Evolutionary conservation across 2,888 invertebrate species (phyloP), one percentile per base, ranked within the genome.

Genomic region (Campoplex nolae): DNA sequence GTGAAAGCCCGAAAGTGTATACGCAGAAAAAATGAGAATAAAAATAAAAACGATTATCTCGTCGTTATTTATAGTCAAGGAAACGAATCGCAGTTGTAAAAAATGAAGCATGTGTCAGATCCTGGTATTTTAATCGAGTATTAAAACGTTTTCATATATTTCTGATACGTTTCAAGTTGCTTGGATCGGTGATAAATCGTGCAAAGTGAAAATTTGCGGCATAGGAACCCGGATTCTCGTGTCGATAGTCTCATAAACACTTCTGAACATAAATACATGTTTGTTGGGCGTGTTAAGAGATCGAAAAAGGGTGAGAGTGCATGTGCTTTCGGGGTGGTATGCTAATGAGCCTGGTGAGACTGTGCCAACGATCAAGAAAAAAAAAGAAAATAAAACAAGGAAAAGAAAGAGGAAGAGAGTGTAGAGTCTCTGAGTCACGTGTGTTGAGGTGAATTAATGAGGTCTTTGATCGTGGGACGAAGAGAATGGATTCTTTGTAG

Each of bases 371-470:
- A 54, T 13, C 23, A 51, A 67, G 67, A 77, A 73, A 73, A 54
- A 65, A 0, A 38, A 32, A 71, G 6, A 35, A 38, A 51, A 38
- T 6, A 38, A 4, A 38, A 3, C 3, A 38, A 38, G 1, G 4
- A 38, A 38, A 38, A 38, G 38, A 54, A 2, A 35, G 38, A 38
- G 38, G 9, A n/a, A 54, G n/a, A 56, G 54, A 42, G 58, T 54
- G 18, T 45, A 54, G 70, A 45, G 23, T 23, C 42, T 67, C 23
- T 77, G 67, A 73, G 45, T 82, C 76, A 76, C 85, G 83, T 83
- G 83, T 83, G 79, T 76, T 70, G 56, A 38, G 45, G 75, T 58
- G 74, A 84, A 84, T 86, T 86, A 84, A 86, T 83, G 86, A 84
- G 84, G 78, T 28, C 35, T 54, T 65, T 71, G 80, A 51, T 70